Percentiles rank a stretch among this genome's conserved stretches.
phyloP scores from a whole-genome alignment of 2,113 vertebrate genomes.

The Pan troglodytes region NHGRI_mPanTro3-v2.1_pri NC_072410.2:118231001-118231500 shows the following conservation, averaged over 20 bases:
- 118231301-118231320: neutral
- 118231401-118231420: constrained; percentile 27
- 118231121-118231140: neutral
- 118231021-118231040: neutral
- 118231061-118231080: neutral
- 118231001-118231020: neutral
- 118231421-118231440: constrained; percentile 34
- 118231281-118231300: neutral
- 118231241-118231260: too few species aligned
- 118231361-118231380: neutral
- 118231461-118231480: neutral
- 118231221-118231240: rapidly evolving
- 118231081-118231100: neutral
- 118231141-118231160: neutral
- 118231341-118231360: neutral
- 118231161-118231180: neutral
- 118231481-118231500: constrained; percentile 1
- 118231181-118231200: neutral
- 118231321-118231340: rapidly evolving
- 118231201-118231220: neutral
- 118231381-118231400: constrained; percentile 22
- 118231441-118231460: neutral
- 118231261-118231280: rapidly evolving
- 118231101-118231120: neutral
- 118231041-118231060: neutral